A percentile compares a stretch with the other conserved stretches of the same genome.
phyloP scores from a whole-genome alignment of 2,113 vertebrate genomes.

The Perognathus longimembris region DNA sequence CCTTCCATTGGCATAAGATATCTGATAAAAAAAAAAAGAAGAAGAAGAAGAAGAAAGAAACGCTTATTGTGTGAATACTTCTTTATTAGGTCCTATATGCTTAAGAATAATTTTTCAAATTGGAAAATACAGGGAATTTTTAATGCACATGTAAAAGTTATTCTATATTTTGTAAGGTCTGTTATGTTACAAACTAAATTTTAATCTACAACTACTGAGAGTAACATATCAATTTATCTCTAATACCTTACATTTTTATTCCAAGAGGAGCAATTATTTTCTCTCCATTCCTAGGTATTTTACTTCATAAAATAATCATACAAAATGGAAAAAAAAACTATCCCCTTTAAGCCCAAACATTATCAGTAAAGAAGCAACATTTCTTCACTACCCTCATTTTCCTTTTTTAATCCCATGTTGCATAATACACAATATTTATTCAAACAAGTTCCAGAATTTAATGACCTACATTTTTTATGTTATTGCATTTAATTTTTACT shows the following conservation, averaged over 20 bases:
- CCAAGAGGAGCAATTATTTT: conserved; percentile 23
- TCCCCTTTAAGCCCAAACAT: neutral
- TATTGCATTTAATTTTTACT: conserved; percentile 38
- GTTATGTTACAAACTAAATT: conserved; percentile 48
- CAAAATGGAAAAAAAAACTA: neutral
- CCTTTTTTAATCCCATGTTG: neutral
- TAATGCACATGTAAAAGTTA: conserved; percentile 43
- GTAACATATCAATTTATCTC: conserved; percentile 51
- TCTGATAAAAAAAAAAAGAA: conserved; percentile 52
- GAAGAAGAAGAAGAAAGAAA: too few relatives aligned
- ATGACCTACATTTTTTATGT: conserved; percentile 7
- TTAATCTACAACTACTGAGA: conserved; percentile 49
- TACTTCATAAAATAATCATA: conserved; percentile 55
- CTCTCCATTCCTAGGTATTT: conserved; percentile 33
- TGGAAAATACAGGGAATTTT: neutral
- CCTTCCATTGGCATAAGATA: conserved; percentile 49
- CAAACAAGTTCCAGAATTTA: conserved; percentile 24
- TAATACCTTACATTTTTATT: conserved; percentile 29
- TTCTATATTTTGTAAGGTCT: conserved; percentile 54
- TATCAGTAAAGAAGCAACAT: conserved; percentile 10
- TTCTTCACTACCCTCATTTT: conserved; percentile 38
- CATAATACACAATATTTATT: conserved; percentile 20
- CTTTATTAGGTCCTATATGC: conserved; percentile 14
- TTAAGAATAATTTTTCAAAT: conserved; percentile 65
- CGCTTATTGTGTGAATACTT: conserved; percentile 49